Evolutionary conservation across 2,888 invertebrate species (phyloP).

Genomic region (Leptopilina drosophilae): DNA sequence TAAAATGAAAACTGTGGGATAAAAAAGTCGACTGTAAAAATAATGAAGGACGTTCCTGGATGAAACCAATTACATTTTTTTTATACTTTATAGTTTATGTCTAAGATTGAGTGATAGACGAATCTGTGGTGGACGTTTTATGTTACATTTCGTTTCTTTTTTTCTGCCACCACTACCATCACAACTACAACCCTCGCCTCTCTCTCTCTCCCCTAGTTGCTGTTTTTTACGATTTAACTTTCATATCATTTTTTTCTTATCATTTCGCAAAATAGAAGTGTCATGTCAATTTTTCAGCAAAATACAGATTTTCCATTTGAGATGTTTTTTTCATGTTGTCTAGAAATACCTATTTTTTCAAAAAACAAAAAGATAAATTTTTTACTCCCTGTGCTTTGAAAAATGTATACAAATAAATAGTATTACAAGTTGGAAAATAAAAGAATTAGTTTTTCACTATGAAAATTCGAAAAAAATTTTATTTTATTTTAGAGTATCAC

Average conservation of each 20-base stretch:
- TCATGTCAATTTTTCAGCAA: neutral
- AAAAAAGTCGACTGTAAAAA: constrained; percentile 12
- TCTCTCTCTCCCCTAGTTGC: too few species aligned
- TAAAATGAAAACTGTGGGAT: constrained; percentile 11
- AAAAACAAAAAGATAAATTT: too few species aligned
- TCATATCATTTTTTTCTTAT: constrained; percentile 10
- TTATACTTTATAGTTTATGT: neutral
- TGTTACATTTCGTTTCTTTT: neutral
- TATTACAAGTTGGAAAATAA: too few species aligned
- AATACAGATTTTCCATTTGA: neutral
- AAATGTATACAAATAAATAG: too few species aligned
- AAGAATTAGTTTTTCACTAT: too few species aligned
- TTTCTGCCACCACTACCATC: neutral
- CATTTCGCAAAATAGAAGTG: neutral
- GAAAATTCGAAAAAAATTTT: too few species aligned
- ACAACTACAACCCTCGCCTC: too few species aligned
- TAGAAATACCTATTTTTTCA: too few species aligned
- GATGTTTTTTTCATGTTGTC: too few species aligned
- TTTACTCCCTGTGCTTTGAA: too few species aligned
- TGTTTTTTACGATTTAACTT: neutral
- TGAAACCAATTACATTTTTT: constrained; percentile 4
- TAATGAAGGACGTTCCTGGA: neutral
- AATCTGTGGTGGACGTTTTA: constrained; percentile 8
- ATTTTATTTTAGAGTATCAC: too few species aligned
- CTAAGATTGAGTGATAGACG: neutral